Base-by-base conservation (phyloP, 64 coral and sea anemone species). In the Astreopora myriophthalma region DNA sequence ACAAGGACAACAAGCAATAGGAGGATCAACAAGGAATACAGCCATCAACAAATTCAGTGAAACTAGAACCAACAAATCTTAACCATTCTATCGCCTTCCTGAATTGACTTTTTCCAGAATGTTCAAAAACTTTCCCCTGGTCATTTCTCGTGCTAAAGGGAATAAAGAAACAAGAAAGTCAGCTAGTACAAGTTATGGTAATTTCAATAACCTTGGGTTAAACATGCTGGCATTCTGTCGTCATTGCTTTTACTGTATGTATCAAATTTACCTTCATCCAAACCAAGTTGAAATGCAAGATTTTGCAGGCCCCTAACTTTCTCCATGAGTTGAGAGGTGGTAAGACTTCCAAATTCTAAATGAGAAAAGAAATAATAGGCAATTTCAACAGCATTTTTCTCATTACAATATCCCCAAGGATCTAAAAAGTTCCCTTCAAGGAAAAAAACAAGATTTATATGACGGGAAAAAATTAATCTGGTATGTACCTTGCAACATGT, bases 261-360 rank as follows among this genome's bases (percentile, higher is more conserved):
- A 40, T 9, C 0, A 1, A 55, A 31, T 19, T 34, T 95, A 98
- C 96, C 96, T 93, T 98, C 96, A 86, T 98, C 96, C 6, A 98
- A 87, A 32, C 96, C 96, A 73, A 98, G 94, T 63, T 98, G 96
- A 93, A 95, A 98, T 9, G 96, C 96, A 36, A 98, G 82, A 86
- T 98, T 98, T 63, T 98, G 96, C 17, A 98, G 91, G 14, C 96
- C 96, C 36, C 96, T 80, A 42, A 98, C 96, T 89, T 98, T 98
- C 79, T 98, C 96, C 96, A 98, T 98, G 4, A 98, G 46, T 74
- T 98, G 96, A 30, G 93, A 92, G 33, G 93, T 88, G 14, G 96
- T 98, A 27, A 98, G 87, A 89, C 96, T 98, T 22, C 96, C 96
- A 98, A 98, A 98, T 66, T 98, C 96, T 95, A 72, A 42, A 84